Evolutionary conservation across 2,113 vertebrate genomes (phyloP).

Genomic region (Tamias sibiricus): DNA sequence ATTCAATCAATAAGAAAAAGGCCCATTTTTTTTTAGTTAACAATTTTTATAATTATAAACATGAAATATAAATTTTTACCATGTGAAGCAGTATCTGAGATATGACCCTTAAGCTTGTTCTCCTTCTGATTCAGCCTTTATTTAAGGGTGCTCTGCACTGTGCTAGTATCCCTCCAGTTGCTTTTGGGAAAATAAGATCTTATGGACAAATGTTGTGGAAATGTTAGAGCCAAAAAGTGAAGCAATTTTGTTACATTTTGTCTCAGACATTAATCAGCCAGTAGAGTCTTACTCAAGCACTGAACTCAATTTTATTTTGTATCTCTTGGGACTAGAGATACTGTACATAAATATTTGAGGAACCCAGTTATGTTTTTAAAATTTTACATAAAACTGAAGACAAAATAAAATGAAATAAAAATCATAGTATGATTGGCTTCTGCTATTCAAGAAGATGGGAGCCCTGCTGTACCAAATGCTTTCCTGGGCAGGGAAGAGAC

Average conservation of each 20-base stretch:
- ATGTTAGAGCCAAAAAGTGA: neutral
- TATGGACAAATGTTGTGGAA: neutral
- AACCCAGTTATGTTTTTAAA: neutral
- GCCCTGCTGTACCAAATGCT: accelerated
- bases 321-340: neutral
- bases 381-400: neutral
- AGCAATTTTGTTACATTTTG: neutral
- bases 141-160: neutral
- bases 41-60: neutral
- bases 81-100: neutral
- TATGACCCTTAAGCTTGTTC: neutral
- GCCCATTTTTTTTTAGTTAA: neutral
- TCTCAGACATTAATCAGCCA: neutral
- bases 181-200: conserved; percentile 1
- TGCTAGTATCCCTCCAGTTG: neutral
- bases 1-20: neutral
- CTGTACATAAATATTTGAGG: neutral
- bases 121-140: neutral
- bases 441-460: neutral
- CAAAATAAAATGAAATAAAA: neutral
- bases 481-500: neutral
- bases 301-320: neutral
- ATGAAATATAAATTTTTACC: neutral
- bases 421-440: neutral
- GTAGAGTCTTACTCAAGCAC: neutral